Evolutionary conservation across 2,888 invertebrate genomes (phyloP).

Genomic region (Mesoligia furuncula): DNA sequence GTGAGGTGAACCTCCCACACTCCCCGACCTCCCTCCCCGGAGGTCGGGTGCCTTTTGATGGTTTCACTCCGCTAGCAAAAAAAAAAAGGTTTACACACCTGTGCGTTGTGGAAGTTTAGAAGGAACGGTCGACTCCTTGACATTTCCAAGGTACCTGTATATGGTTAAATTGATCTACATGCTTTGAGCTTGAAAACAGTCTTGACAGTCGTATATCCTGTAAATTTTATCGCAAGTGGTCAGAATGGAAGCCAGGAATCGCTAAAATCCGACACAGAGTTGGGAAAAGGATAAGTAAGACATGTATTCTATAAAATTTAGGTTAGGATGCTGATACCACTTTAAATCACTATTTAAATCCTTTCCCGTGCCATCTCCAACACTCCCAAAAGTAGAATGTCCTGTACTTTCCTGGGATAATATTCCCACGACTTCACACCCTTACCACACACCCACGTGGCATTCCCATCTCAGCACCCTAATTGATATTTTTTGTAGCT

Average conservation of each 20-base stretch:
- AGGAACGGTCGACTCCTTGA: background rate
- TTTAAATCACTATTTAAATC: background rate
- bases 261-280: too few species aligned
- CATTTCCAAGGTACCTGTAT: too few species aligned
- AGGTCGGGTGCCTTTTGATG: too few species aligned
- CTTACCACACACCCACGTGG: constrained; percentile 41
- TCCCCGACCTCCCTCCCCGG: too few species aligned
- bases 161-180: too few species aligned
- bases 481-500: constrained; percentile 62
- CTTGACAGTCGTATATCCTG: background rate
- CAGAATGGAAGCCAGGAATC: background rate
- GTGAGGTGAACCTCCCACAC: too few species aligned
- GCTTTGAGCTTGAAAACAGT: too few species aligned
- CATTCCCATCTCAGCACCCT: constrained; percentile 35
- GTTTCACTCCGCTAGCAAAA: too few species aligned
- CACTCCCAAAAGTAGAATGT: background rate
- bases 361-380: background rate
- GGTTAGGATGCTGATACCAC: background rate
- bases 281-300: background rate
- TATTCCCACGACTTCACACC: constrained; percentile 56
- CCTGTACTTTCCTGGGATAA: background rate
- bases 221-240: background rate
- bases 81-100: too few species aligned
- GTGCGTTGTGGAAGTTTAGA: background rate
- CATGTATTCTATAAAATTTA: background rate